These are phyloP conservation scores for Graphium colonna DNA, from an alignment of 2,888 invertebrate genomes.

Conservation along the genomic window DNA sequence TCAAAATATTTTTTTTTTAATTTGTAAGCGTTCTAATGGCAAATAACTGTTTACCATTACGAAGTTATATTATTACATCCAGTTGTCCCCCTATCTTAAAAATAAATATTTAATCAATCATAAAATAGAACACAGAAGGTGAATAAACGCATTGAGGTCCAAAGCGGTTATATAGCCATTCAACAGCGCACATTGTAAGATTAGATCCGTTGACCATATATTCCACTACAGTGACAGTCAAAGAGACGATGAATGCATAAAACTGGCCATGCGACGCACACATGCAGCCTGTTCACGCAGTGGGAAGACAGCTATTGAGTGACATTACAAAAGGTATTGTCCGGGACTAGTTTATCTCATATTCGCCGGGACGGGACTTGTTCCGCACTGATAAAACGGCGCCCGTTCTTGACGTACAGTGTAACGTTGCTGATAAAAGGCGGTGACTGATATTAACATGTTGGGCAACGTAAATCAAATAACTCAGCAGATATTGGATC, in stretches of 20 bases:
- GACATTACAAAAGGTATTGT: conserved; percentile 72
- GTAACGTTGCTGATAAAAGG: conserved; percentile 35
- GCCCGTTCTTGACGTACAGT: conserved; percentile 27
- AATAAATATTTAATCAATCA: too few species aligned
- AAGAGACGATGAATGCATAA: conserved; percentile 57
- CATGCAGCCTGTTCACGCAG: conserved; percentile 32
- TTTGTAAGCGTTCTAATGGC: too few species aligned
- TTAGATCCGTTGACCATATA: conserved; percentile 45
- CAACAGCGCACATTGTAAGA: conserved; percentile 48
- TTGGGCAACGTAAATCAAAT: not conserved
- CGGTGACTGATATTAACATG: conserved; percentile 8
- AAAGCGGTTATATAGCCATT: conserved; percentile 36
- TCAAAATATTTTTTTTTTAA: too few species aligned
- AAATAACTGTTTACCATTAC: too few species aligned
- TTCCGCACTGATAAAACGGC: conserved; percentile 67
- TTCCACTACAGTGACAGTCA: conserved; percentile 49
- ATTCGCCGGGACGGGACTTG: conserved; percentile 53
- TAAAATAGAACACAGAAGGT: too few species aligned
- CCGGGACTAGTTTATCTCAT: conserved; percentile 66
- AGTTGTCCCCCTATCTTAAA: too few species aligned
- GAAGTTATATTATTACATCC: too few species aligned
- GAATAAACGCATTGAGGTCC: too few species aligned
- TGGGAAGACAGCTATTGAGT: conserved; percentile 55
- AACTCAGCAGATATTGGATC: too few species aligned
- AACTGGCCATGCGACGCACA: conserved; percentile 48